Evolutionary conservation across 2,113 vertebrate species (phyloP), one percentile per base, ranked within the genome.

Genomic region (Pantherophis guttatus): DNA sequence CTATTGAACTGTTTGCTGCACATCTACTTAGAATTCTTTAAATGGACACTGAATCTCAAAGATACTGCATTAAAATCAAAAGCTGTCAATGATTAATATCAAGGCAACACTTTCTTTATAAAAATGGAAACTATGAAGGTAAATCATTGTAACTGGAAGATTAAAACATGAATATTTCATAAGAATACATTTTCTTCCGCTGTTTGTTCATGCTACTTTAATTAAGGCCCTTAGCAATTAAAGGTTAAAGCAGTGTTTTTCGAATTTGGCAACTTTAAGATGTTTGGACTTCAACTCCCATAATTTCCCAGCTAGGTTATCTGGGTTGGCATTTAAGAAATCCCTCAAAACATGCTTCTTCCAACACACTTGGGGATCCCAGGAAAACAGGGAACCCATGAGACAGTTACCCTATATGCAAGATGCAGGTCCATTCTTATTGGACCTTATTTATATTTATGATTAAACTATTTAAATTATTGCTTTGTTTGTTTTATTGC

Each of bases 161-260:
- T 52, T 54, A 93, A 94, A 13, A 1, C 90, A 88, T 24, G 19
- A 57, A 94, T 88, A 44, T 93, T 94, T 95, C 59, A 94, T 75
- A 33, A 92, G 55, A 88, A 93, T 5, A 55, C 21, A n/a, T 54
- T 87, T 86, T 54, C 50, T 53, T 53, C 4, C 0, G 24, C 24
- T 53, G 26, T 52, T 87, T 29, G 5, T 87, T 88, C 52, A 15
- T 88, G 26, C 13, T 54, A 55, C 5, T 88, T 29, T 81, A 81
- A 39, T 81, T 81, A 81, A 81, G n/a, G n/a, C 33, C 15, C 39
- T 81, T 81, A 19, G n/a, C 33, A 39, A 81, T 81, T 81, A 39
- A 9, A 44, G 8, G 17, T 44, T 81, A 44, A 44, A 81, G 17
- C 75, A 81, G 17, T 81, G 17, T 81, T 81, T 81, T 81, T 81